phyloP scores from a whole-genome alignment of 2,888 invertebrate species.

The Cistogaster globosa region DNA sequence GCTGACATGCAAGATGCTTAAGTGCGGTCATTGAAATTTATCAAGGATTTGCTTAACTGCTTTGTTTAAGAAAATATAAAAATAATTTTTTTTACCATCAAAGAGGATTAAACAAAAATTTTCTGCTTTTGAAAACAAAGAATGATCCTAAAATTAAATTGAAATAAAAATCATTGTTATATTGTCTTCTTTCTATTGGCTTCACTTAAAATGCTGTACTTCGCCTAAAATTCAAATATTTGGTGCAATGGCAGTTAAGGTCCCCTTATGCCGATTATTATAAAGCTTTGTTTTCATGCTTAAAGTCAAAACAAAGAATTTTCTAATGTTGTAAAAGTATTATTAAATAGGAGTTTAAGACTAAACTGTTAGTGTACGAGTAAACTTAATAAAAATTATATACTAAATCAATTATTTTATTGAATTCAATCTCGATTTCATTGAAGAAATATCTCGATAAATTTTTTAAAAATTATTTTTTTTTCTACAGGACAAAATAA shows the following conservation, averaged over 20 bases:
- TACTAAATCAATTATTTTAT: too few relatives aligned
- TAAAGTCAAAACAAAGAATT: too few relatives aligned
- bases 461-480: too few relatives aligned
- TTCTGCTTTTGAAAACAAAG: slow-evolving; percentile 22
- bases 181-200: slow-evolving; percentile 27
- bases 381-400: not conserved
- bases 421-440: too few relatives aligned
- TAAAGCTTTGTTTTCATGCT: not conserved
- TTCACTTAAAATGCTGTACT: slow-evolving; percentile 13
- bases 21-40: slow-evolving; percentile 58
- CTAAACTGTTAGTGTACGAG: too few relatives aligned
- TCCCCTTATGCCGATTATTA: slow-evolving; percentile 11
- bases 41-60: slow-evolving; percentile 28
- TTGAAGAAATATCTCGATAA: too few relatives aligned
- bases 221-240: not conserved
- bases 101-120: slow-evolving; percentile 57
- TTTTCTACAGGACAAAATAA: too few relatives aligned
- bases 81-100: slow-evolving; percentile 26
- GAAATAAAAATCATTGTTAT: slow-evolving; percentile 47
- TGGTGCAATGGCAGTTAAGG: not conserved
- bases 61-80: slow-evolving; percentile 35
- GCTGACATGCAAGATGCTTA: slow-evolving; percentile 70
- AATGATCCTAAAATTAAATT: slow-evolving; percentile 54
- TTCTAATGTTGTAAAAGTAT: not conserved
- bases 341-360: too few relatives aligned